Conservation (phyloP, 2,113 vertebrate genomes). For the Crotalus helleri region DNA sequence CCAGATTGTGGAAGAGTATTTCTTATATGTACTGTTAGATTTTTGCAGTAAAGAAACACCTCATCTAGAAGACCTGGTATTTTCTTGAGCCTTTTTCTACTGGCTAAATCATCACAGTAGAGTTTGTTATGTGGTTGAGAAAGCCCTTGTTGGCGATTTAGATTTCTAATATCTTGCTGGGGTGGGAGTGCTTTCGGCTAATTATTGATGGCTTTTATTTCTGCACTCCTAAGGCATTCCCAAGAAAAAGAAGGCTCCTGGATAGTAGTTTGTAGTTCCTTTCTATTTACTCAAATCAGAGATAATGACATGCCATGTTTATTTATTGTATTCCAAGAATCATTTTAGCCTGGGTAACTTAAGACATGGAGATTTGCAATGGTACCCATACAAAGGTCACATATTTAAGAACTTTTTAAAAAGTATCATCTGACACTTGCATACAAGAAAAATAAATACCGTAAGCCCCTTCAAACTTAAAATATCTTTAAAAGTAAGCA, state of each 20-base stretch:
- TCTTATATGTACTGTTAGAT: neutral
- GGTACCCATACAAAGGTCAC: neutral
- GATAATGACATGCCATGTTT: neutral
- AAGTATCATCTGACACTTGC: neutral
- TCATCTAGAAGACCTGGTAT: neutral
- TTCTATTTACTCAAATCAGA: neutral
- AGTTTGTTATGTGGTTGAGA: neutral
- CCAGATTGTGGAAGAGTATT: neutral
- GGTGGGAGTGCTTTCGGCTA: neutral
- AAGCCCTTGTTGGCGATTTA: neutral
- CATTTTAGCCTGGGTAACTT: neutral
- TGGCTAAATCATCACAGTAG: neutral
- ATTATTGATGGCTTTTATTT: neutral
- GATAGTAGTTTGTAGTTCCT: slow-evolving; percentile 20
- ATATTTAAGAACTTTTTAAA: neutral
- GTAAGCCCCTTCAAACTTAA: neutral
- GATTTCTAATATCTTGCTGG: neutral
- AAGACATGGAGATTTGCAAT: neutral
- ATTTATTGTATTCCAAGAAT: neutral
- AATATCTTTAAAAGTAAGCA: neutral
- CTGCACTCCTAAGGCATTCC: neutral
- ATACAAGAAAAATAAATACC: neutral
- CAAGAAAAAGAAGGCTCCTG: neutral
- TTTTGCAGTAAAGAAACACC: neutral
- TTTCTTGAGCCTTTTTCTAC: neutral